Base-by-base conservation (phyloP, 2,888 invertebrate species). In the Iselma pallidipennis region DNA sequence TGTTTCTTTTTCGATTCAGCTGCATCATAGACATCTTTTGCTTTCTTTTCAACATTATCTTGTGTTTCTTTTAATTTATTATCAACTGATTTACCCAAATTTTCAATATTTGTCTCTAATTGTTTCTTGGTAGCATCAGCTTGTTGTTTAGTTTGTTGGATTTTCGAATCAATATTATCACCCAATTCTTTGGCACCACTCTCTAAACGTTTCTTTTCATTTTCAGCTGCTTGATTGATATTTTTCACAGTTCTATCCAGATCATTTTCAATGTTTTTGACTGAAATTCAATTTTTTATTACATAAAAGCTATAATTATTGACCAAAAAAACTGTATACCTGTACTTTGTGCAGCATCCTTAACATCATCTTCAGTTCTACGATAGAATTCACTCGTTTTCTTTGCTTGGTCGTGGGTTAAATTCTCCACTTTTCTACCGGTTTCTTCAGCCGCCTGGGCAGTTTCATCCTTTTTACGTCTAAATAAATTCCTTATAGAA, bases 111-210 rank as follows among this genome's bases (percentile, higher is more conserved):
- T 42, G 76, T 74, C 33, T 79, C 78, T 33, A 81, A 84, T 82
- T 82, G 60, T 23, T 86, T 85, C 69, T 87, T 78, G 56, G 85
- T 85, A 66, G 85, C 84, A 55, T 70, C 70, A 19, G 80, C 79
- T 16, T 73, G 67, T 51, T 78, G 71, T 57, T 82, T 82, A n/a
- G 82, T 80, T 5, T 53, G n/a, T 59, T 53, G 21, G 2, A 23
- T 25, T 33, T 28, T 48, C 0, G 5, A 10, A n/a, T 59, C 42
- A 12, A 58, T 28, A 42, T 33, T 42, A 42, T 58, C 49, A 10
- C n/a, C 9, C 2, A 37, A 42, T 42, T 52, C 31, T 58, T 53
- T 10, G 1, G 19, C 4, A 1, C 12, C 25, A n/a, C 19, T 9
- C 21, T 58, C 33, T 1, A 28, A 0, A 9, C 26, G 25, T n/a